These are phyloP conservation scores for Apodemus agrarius DNA, from an alignment of 2,797 vertebrate species.

Conservation along the genomic window DNA sequence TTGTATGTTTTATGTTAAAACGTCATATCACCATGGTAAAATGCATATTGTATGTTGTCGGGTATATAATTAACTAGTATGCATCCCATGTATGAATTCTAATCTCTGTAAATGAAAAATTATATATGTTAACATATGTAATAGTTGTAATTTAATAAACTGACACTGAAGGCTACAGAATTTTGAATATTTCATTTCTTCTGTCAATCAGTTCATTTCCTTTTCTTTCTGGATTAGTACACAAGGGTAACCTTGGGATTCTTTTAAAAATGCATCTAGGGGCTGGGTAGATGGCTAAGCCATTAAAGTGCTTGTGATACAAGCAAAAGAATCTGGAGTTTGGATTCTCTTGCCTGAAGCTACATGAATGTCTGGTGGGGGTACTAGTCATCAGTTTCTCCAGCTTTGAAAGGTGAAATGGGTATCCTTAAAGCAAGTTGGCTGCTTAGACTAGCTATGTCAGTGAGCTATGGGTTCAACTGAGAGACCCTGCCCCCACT, in stretches of 20 bases:
- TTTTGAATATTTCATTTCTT: constrained; percentile 29
- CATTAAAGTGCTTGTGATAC: neutral
- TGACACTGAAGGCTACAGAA: constrained; percentile 2
- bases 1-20: constrained; percentile 88
- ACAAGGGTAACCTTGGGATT: neutral
- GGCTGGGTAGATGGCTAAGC: neutral
- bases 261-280: neutral
- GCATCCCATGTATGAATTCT: constrained; percentile 61
- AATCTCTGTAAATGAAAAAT: constrained; percentile 62
- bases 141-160: constrained; percentile 75
- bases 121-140: constrained; percentile 58
- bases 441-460: neutral
- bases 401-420: neutral
- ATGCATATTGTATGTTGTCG: constrained; percentile 83
- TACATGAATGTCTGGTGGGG: neutral
- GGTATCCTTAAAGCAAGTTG: neutral
- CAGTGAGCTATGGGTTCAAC: neutral
- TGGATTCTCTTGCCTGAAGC: neutral
- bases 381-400: neutral
- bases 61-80: constrained; percentile 62
- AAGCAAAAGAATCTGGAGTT: neutral
- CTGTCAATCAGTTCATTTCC: neutral
- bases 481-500: neutral
- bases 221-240: constrained; percentile 47
- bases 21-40: constrained; percentile 78